Evolutionary conservation across 2,113 vertebrate genomes (phyloP), one percentile per base, ranked within the genome.

Genomic region (Corydoras sp.): DNA sequence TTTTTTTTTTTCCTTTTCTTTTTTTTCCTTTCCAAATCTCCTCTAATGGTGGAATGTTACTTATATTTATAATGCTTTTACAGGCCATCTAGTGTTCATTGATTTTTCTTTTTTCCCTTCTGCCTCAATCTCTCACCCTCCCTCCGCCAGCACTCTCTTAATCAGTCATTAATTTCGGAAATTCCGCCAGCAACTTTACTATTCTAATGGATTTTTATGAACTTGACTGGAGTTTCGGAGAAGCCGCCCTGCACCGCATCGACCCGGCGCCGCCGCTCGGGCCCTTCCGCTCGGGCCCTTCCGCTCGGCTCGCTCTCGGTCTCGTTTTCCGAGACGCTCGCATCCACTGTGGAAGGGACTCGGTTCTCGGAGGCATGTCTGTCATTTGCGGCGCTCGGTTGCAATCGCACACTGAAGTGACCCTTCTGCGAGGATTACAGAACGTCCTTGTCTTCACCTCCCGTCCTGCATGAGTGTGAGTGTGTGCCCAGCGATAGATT

Each of bases 41-140:
- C 81, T 74, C 86, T 91, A 90, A 89, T 89, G 87, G 87, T 85
- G 81, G 86, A 87, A 86, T 86, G 84, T 82, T 80, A 83, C 83
- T 86, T 85, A 85, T 88, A 89, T 88, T 90, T 89, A 88, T 87
- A 88, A 89, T 86, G 87, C 89, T 91, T 89, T 90, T 88, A 89
- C 86, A 85, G 84, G 81, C 74, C 86, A 86, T 89, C 81, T 80
- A 84, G 80, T 88, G 85, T 87, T 79, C 86, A 90, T 89, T 86
- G 87, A 88, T 89, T 87, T 85, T 84, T 70, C 65, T 69, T 75
- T 71, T 69, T 71, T 71, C 35, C 35, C 35, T 76, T 73, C 76
- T 86, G 73, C 75, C 75, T 86, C 81, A 80, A 79, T 84, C 71
- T 72, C 48, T 64, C 65, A 55, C 62, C 56, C 68, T 55, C 73